Percentiles rank a stretch among this genome's conserved stretches.
Evolutionary conservation across 1,140 invertebrate genomes (phyloP).

Genomic region (Luehdorfia chinensis): DNA sequence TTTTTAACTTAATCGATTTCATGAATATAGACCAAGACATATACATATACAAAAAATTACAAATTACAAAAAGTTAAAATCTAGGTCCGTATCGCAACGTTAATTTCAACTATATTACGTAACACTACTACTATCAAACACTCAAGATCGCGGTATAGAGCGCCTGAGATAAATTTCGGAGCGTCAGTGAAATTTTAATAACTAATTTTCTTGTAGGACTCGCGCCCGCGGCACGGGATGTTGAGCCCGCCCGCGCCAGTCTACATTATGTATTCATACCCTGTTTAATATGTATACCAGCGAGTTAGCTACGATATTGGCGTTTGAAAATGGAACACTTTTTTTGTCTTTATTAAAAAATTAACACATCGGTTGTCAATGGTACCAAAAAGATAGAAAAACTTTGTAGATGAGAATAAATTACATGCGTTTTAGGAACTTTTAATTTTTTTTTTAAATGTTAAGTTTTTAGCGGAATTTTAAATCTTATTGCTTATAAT

Average conservation of each 20-base stretch:
- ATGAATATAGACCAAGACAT: too few relatives aligned
- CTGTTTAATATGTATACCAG: constrained; percentile 18
- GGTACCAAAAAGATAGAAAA: not conserved
- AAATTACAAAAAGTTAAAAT: too few relatives aligned
- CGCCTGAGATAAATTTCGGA: constrained; percentile 72
- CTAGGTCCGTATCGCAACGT: too few relatives aligned
- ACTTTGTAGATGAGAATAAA: not conserved
- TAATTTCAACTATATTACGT: too few relatives aligned
- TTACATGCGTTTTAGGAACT: too few relatives aligned
- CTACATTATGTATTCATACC: constrained; percentile 19
- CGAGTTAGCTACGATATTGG: constrained; percentile 17
- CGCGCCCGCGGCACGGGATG: constrained; percentile 42
- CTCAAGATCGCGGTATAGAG: constrained; percentile 25
- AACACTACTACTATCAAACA: constrained; percentile 31
- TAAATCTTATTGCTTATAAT: too few relatives aligned
- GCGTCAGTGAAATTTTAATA: constrained; percentile 77
- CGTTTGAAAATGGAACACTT: constrained; percentile 2
- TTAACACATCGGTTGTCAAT: not conserved
- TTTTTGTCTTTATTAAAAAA: not conserved
- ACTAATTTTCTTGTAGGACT: constrained; percentile 76
- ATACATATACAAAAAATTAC: too few relatives aligned
- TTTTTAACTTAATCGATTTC: too few relatives aligned
- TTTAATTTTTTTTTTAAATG: too few relatives aligned
- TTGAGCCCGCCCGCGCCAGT: constrained; percentile 8
- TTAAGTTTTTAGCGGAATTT: too few relatives aligned